Percentiles rank a stretch among this genome's conserved stretches.
Evolutionary conservation across 2,797 vertebrate genomes (phyloP).

Genomic region (Todus mexicanus): DNA sequence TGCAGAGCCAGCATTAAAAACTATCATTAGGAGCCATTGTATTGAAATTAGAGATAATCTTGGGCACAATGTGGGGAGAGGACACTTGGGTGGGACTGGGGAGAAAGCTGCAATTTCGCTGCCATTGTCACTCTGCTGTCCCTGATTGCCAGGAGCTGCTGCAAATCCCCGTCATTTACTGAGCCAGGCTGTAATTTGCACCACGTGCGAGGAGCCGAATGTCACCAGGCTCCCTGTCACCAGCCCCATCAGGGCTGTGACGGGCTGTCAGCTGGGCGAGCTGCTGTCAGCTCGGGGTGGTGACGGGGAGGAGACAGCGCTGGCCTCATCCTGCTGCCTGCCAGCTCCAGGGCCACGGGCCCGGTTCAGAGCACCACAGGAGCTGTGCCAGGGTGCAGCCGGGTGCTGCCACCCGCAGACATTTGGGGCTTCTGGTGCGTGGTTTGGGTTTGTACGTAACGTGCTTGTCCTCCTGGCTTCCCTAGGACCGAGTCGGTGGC

Average conservation of each 20-base stretch:
- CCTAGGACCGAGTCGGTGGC: slow-evolving; percentile 94
- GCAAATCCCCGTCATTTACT: slow-evolving; percentile 69
- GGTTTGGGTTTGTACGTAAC: background rate
- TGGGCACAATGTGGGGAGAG: slow-evolving; percentile 58
- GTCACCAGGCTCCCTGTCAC: slow-evolving; percentile 45
- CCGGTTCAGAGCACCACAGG: background rate
- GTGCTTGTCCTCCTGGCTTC: background rate
- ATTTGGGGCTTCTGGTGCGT: rapidly evolving
- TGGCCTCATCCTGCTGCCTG: background rate
- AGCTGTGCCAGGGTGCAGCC: background rate
- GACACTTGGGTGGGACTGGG: slow-evolving; percentile 59
- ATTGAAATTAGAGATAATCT: slow-evolving; percentile 77
- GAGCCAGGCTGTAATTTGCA: slow-evolving; percentile 71
- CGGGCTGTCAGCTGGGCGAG: slow-evolving; percentile 24
- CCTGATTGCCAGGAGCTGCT: slow-evolving; percentile 46
- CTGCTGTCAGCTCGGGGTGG: background rate
- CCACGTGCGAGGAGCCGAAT: slow-evolving; percentile 47
- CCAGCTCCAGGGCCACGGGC: background rate
- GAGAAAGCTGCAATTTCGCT: slow-evolving; percentile 73
- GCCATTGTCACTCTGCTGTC: slow-evolving; percentile 58
- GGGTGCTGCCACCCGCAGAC: background rate
- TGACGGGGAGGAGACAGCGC: rapidly evolving
- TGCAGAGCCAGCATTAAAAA: slow-evolving; percentile 53
- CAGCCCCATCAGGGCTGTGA: background rate
- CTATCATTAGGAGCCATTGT: slow-evolving; percentile 70